These are phyloP conservation scores for Paramuricea clavata DNA, from an alignment of 92 coral and sea anemone genomes.

Conservation along the genomic window DNA sequence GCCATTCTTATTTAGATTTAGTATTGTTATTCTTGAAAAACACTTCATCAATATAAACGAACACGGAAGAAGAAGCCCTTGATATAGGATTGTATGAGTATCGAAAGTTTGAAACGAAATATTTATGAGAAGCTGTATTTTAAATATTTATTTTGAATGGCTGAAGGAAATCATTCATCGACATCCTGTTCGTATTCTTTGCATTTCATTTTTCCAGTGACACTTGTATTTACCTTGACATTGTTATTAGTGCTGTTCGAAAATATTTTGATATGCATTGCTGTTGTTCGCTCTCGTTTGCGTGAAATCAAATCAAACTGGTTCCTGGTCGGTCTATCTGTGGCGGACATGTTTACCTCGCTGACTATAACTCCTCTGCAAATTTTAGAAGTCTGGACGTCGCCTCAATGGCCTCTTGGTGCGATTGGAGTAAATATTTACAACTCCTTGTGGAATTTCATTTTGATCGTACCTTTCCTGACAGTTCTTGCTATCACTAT, in stretches of 20 bases:
- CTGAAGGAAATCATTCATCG: no score
- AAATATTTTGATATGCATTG: conserved; percentile 29
- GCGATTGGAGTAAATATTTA: conserved; percentile 51
- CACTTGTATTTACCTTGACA: conserved; percentile 21
- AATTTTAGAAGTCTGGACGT: conserved; percentile 60
- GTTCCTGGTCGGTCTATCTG: conserved; percentile 53
- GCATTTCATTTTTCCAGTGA: conserved; percentile 14
- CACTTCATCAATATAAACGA: no score
- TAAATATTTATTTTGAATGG: no score
- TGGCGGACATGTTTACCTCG: conserved; percentile 69
- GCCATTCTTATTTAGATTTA: no score
- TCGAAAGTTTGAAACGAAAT: no score
- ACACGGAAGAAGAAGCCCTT: no score
- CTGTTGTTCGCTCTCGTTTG: conserved; percentile 21
- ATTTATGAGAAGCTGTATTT: no score
- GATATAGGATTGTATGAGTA: no score
- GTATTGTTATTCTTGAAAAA: no score
- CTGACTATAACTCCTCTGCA: conserved; percentile 69
- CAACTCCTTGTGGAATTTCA: conserved; percentile 69
- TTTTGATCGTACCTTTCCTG: conserved; percentile 57
- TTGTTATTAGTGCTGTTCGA: conserved; percentile 16
- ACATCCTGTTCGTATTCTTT: background rate
- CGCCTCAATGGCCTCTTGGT: conserved; percentile 74
- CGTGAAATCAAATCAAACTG: conserved; percentile 31
- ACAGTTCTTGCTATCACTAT: conserved; percentile 64